Base-by-base conservation (phyloP, 1,140 invertebrate genomes). In the Condylostylus longicornis region DNA sequence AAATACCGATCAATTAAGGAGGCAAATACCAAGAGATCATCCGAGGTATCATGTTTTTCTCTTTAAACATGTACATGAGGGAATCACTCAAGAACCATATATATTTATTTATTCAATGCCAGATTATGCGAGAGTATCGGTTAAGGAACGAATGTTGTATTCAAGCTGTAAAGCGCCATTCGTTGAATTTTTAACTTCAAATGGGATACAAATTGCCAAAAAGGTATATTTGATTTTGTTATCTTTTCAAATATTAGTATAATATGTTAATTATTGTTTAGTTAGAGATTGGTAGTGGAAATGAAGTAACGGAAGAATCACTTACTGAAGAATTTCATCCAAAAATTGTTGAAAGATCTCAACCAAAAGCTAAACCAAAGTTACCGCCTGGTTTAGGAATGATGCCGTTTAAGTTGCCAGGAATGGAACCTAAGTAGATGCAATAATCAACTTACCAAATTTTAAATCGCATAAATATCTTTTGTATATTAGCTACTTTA, bases 81-180 rank as follows among this genome's bases (percentile, higher is more conserved):
- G 88, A 36, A 85, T 93, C 60, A 82, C 79, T 44, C 67, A 80
- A 49, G 79, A 90, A 50, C 81, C 75, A 51, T 52, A 69, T 90
- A 85, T 98, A 32, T 97, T 98, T 61, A 87, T 97, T 49, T 97
- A 97, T 64, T 93, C 88, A 9, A 95, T 96, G 86, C 91, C 91
- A 15, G 89, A 88, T 7, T 94, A 91, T 59, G 80, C 69, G 32
- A n/a, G n/a, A n/a, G 93, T 87, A 53, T 78, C 85, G 41, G 87
- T 97, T 42, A 94, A 93, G 62, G 90, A 97, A 62, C 70, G 91
- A 48, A 98, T 98, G 93, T 68, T 97, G 48, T 98, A 97, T 65
- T 96, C 91, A 2, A 94, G 89, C 47, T 95, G 89, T 59, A 96
- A 95, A 66, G 79, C 74, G 43, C 82, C 86, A 14, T 71, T 97